Evolutionary conservation across 2,113 vertebrate species (phyloP), one percentile per base, ranked within the genome.

Genomic region (Triplophysa tibetana): DNA sequence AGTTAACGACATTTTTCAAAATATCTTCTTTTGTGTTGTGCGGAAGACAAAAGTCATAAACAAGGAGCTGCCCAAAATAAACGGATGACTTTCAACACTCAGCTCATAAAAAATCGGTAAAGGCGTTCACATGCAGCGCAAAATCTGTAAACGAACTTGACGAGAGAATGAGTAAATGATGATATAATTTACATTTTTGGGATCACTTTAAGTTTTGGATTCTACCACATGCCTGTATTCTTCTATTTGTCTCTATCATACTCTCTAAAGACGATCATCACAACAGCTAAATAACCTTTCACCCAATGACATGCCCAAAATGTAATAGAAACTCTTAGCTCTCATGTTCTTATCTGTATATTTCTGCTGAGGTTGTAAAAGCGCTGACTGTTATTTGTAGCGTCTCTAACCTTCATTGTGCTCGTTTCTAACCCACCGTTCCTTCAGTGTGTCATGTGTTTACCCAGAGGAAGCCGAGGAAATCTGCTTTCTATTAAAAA

Each of bases 401-500:
- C 24, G 3, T 58, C 24, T 67, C 74, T 80, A 78, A 56, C 50
- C 61, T 50, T 65, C 62, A 38, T 64, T 74, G 69, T 56, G 38
- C 61, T 64, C 1, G 24, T 45, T 10, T 45, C 43, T 45, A 12
- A 45, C 43, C 8, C 43, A 45, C 43, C 43, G 1, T 12, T 45
- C 43, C 56, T 41, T 48, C 24, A 3, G 19, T 61, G 21, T 77
- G 79, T 50, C 63, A 33, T 62, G n/a, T 54, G 48, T 82, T 45
- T 73, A 33, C 33, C 67, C 56, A 70, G 50, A 56, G 84, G 77
- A 82, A 79, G 56, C 63, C 21, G n/a, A 52, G 19, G 81, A 82
- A 79, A 79, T 65, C 21, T 70, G 77, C 80, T 69, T 65, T 26
- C 41, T 17, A n/a, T 24, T 7, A 7, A 3, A n/a, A n/a, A 54